Base-by-base conservation (phyloP, 2,888 invertebrate species). In the Melolontha melolontha region DNA sequence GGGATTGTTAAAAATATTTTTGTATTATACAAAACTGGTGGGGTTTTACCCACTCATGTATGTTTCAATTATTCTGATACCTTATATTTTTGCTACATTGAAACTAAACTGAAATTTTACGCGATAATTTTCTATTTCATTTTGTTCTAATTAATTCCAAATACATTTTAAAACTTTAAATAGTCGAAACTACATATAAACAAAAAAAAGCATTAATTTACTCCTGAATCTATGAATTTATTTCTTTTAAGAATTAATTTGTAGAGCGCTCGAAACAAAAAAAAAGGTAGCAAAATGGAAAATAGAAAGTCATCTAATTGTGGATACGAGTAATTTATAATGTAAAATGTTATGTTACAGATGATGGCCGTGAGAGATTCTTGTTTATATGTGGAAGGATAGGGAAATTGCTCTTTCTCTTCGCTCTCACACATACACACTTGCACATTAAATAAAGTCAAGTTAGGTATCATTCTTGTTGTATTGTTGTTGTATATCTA, bases 361-460 rank as follows among this genome's bases (percentile, higher is more conserved):
- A 54, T 12, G 54, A 40, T 29, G 40, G 14, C 44, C 42, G 42
- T 14, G 44, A 57, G 42, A 57, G 57, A 41, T 41, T 42, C 59
- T 29, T 44, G 44, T 44, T 59, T 59, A 29, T 44, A 22, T 17
- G 39, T 11, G 41, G 10, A 42, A 41, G 42, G 42, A 57, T 11
- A 47, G 59, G 59, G 59, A 59, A 59, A 59, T 14, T 34, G 29
- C 59, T 59, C 59, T 59, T 29, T 34, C 34, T 34, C 34, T 34
- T 34, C 6, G 10, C 10, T 8, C 6, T 6, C 34, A 10, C 7
- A 34, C 34, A 34, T 6, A 6, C 34, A 34, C 10, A 34, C 6
- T 34, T 6, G 6, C 34, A 34, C 22, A 22, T 41, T 42, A 57
- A 57, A 57, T 57, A 57, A 41, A 41, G 57, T 41, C 57, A 42